These are phyloP conservation scores for Lagopus leucura DNA, from an alignment of 2,113 vertebrate genomes.

Conservation along the genomic window DNA sequence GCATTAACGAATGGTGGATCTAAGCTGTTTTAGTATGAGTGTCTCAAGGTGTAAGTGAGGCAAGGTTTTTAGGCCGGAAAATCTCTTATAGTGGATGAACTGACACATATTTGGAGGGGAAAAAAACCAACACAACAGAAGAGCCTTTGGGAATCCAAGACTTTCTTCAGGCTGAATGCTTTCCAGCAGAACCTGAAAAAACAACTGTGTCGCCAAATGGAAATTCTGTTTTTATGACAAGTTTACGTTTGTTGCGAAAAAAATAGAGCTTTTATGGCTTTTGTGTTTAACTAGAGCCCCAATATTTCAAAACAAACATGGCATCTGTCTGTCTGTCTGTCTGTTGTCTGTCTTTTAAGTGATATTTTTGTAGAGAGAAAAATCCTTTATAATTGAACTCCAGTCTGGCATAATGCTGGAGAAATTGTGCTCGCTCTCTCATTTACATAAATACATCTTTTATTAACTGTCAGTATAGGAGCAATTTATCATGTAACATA, in stretches of 20 bases:
- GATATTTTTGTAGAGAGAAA: neutral
- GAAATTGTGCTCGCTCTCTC: neutral
- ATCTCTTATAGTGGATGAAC: neutral
- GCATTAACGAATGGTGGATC: neutral
- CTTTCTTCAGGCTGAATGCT: conserved; percentile 13
- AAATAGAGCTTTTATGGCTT: neutral
- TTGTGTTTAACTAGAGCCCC: neutral
- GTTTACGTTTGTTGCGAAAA: neutral
- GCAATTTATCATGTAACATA: conserved; percentile 2
- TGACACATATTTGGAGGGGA: neutral
- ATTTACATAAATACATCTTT: conserved; percentile 51
- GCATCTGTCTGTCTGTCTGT: neutral
- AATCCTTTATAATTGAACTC: neutral
- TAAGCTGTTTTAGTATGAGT: neutral
- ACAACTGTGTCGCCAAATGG: neutral
- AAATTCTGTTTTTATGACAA: neutral
- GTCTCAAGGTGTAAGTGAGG: neutral
- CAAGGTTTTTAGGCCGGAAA: neutral
- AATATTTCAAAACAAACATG: neutral
- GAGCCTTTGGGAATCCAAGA: conserved; percentile 21
- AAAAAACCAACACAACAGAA: neutral
- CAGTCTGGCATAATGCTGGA: neutral
- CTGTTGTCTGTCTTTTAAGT: neutral
- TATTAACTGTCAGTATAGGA: conserved; percentile 16
- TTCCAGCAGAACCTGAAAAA: conserved; percentile 32